Conservation (phyloP, 2,888 invertebrate genomes). For the Cerastis rubricosa region DNA sequence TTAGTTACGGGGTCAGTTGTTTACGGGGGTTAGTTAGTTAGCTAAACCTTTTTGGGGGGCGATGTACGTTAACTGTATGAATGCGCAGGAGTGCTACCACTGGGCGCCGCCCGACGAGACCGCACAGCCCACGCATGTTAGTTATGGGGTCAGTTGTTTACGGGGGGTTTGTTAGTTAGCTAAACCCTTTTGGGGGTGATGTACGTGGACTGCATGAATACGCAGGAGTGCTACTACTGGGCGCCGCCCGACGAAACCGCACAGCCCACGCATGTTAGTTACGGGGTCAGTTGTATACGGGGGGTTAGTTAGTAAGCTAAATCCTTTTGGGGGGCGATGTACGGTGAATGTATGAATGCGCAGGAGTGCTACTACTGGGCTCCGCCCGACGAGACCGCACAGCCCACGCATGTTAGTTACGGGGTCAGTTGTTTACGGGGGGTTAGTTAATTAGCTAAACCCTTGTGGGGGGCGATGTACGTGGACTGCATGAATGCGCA, state of each 20-base stretch:
- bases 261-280: slow-evolving; percentile 75
- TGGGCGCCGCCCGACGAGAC: slow-evolving; percentile 95
- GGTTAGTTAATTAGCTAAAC: no score
- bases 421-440: slow-evolving; percentile 6
- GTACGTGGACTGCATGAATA: slow-evolving; percentile 97
- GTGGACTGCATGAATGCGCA: slow-evolving; percentile 96
- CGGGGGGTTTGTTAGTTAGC: not conserved
- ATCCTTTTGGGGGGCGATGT: slow-evolving; percentile 93
- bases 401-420: slow-evolving; percentile 72
- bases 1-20: slow-evolving; percentile 49
- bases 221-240: slow-evolving; percentile 98
- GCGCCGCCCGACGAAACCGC: slow-evolving; percentile 94
- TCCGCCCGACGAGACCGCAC: slow-evolving; percentile 93
- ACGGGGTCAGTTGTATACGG: slow-evolving; percentile 11
- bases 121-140: slow-evolving; percentile 84
- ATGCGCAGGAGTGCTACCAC: slow-evolving; percentile 98
- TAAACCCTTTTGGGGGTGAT: slow-evolving; percentile 91
- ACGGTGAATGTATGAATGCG: slow-evolving; percentile 96
- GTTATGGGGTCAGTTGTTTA: slow-evolving; percentile 28
- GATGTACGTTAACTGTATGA: slow-evolving; percentile 95
- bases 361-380: slow-evolving; percentile 99
- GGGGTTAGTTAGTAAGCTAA: not conserved
- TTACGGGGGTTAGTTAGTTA: not conserved
- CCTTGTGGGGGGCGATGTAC: slow-evolving; percentile 98
- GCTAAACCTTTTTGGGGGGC: no score